Conservation (phyloP, 2,113 vertebrate genomes). For the Onychostoma macrolepis region DNA sequence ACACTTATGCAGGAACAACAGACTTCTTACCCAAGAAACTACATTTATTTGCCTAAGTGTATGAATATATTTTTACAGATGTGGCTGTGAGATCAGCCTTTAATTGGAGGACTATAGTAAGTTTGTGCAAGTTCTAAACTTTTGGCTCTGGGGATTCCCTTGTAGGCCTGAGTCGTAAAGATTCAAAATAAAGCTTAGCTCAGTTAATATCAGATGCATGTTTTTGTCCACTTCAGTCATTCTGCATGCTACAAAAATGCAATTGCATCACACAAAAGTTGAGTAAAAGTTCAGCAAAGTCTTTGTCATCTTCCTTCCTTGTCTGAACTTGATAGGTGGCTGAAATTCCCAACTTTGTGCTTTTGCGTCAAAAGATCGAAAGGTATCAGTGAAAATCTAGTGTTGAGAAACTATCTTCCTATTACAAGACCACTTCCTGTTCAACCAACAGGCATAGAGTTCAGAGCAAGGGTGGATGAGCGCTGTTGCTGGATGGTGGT, state of each 20-base stretch:
- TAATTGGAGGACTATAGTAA: not conserved
- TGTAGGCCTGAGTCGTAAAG: not conserved
- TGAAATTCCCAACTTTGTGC: not conserved
- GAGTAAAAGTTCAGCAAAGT: not conserved
- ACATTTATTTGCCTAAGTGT: slow-evolving; percentile 11
- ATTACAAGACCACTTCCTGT: slow-evolving; percentile 62
- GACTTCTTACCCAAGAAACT: slow-evolving; percentile 19
- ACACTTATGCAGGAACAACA: slow-evolving; percentile 18
- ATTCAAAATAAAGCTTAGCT: not conserved
- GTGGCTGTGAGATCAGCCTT: slow-evolving; percentile 37
- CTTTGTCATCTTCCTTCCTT: slow-evolving; percentile 21
- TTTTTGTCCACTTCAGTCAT: not conserved
- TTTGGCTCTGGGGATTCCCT: slow-evolving; percentile 26
- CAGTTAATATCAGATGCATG: not conserved
- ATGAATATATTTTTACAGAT: slow-evolving; percentile 20
- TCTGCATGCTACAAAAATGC: not conserved
- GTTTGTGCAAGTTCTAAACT: slow-evolving; percentile 7
- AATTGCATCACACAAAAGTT: slow-evolving; percentile 5
- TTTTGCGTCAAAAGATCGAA: slow-evolving; percentile 23
- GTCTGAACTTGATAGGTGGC: not conserved
- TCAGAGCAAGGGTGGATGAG: not conserved
- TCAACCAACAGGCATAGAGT: slow-evolving; percentile 26
- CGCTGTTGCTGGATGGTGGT: not conserved
- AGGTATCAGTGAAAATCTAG: slow-evolving; percentile 60
- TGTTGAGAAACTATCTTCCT: slow-evolving; percentile 72